Evolutionary conservation across 2,888 invertebrate species (phyloP).

Genomic region (Dione vanillae): DNA sequence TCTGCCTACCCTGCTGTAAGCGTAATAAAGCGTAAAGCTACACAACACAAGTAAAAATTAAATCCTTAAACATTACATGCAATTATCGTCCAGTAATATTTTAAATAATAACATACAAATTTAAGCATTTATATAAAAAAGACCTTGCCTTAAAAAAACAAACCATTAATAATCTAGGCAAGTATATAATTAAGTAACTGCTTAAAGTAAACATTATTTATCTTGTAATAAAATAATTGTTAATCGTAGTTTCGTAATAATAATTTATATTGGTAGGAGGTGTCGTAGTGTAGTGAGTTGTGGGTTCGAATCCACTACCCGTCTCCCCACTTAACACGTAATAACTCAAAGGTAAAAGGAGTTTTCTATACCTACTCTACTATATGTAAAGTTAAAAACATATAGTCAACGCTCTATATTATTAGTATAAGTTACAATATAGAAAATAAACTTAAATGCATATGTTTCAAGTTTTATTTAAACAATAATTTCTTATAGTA

Average conservation of each 20-base stretch:
- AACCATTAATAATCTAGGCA: not conserved
- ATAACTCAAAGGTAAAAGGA: not conserved
- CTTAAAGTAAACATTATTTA: slow-evolving; percentile 7
- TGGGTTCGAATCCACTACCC: too few relatives aligned
- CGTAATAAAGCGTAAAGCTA: too few relatives aligned
- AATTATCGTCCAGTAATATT: too few relatives aligned
- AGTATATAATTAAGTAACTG: slow-evolving; percentile 5
- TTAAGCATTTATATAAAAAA: not conserved
- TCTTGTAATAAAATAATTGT: slow-evolving; percentile 14
- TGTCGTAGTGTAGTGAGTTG: not conserved
- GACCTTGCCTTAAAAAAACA: not conserved
- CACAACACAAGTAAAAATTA: not conserved
- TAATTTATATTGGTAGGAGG: not conserved
- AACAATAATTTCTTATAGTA: too few relatives aligned
- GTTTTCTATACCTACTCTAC: too few relatives aligned
- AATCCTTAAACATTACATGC: not conserved
- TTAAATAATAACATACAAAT: not conserved
- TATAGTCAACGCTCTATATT: too few relatives aligned
- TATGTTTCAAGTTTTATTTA: too few relatives aligned
- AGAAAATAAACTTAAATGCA: too few relatives aligned
- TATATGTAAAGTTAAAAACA: too few relatives aligned
- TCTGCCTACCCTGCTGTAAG: too few relatives aligned
- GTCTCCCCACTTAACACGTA: not conserved
- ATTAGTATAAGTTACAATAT: too few relatives aligned
- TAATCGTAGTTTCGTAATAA: not conserved